Percentiles rank a stretch among this genome's conserved stretches.
Conservation (phyloP, 2,888 invertebrate genomes). For the Idaea dimidiata region DNA sequence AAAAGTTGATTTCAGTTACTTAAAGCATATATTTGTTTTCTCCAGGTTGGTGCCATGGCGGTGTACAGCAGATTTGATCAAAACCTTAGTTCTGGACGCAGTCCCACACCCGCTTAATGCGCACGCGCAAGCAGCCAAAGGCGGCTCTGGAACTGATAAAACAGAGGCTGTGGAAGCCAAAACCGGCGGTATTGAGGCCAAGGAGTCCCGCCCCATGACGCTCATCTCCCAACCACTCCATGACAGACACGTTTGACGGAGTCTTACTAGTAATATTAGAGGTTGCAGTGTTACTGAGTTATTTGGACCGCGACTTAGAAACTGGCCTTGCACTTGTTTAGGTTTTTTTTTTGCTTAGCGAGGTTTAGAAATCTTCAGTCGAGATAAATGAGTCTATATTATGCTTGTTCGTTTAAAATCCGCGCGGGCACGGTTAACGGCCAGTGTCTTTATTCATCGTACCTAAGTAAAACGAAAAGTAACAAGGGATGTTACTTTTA, state of each 20-base stretch:
- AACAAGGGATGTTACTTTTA: no score
- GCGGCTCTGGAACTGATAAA: slow-evolving; percentile 12
- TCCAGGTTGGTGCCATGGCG: slow-evolving; percentile 88
- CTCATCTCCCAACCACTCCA: slow-evolving; percentile 62
- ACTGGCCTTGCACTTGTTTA: no score
- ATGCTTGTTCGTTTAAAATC: no score
- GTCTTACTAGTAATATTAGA: not conserved
- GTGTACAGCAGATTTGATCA: slow-evolving; percentile 83
- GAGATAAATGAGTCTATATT: no score
- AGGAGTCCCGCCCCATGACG: slow-evolving; percentile 60
- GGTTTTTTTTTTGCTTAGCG: no score
- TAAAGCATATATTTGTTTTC: slow-evolving; percentile 22
- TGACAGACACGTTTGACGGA: slow-evolving; percentile 50
- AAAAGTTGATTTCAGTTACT: no score
- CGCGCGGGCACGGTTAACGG: no score
- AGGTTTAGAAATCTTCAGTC: no score
- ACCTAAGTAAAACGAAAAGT: no score
- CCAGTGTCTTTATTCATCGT: no score
- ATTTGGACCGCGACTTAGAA: not conserved
- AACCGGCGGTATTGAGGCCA: slow-evolving; percentile 33
- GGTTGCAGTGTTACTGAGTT: not conserved
- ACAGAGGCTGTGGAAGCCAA: slow-evolving; percentile 21
- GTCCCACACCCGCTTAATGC: slow-evolving; percentile 60
- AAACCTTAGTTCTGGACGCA: slow-evolving; percentile 85
- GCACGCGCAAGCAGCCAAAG: slow-evolving; percentile 14